A percentile compares a stretch with the other conserved stretches of the same genome.
Evolutionary conservation across 2,113 vertebrate species (phyloP).

Genomic region (Cephalopterus ornatus): DNA sequence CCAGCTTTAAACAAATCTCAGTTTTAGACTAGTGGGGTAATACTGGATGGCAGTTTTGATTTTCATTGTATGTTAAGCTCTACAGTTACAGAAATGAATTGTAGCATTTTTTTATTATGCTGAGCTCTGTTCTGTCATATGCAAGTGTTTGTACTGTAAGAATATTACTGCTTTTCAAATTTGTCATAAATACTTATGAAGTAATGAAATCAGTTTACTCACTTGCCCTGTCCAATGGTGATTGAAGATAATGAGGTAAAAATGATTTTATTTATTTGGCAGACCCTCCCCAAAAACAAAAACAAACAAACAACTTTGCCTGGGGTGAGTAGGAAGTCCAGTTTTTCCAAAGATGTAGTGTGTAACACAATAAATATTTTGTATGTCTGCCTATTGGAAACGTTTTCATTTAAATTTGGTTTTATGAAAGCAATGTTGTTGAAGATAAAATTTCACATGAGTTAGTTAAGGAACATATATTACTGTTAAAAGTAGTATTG

Average conservation of each 20-base stretch:
- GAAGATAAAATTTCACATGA: background rate
- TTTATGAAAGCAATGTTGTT: slow-evolving; percentile 38
- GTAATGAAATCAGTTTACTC: slow-evolving; percentile 61
- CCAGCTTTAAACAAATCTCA: background rate
- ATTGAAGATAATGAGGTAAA: slow-evolving; percentile 70
- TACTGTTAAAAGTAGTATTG: background rate
- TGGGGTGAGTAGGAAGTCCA: slow-evolving; percentile 67
- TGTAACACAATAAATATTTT: slow-evolving; percentile 65
- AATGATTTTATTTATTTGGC: slow-evolving; percentile 71
- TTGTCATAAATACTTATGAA: slow-evolving; percentile 46
- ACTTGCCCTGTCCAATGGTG: slow-evolving; percentile 64
- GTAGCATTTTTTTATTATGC: background rate
- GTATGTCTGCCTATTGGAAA: slow-evolving; percentile 64
- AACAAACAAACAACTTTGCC: slow-evolving; percentile 69
- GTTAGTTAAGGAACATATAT: background rate
- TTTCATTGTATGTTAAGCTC: background rate
- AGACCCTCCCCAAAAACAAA: slow-evolving; percentile 67
- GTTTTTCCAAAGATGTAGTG: slow-evolving; percentile 66
- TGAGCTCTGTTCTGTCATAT: slow-evolving; percentile 16
- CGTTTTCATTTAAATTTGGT: slow-evolving; percentile 56
- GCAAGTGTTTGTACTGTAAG: slow-evolving; percentile 47
- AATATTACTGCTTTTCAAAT: slow-evolving; percentile 52
- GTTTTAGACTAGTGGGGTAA: background rate
- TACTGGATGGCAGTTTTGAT: background rate
- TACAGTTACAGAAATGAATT: background rate